phyloP scores from a whole-genome alignment of 2,797 vertebrate genomes.

The Hoplostethus atlanticus region DNA sequence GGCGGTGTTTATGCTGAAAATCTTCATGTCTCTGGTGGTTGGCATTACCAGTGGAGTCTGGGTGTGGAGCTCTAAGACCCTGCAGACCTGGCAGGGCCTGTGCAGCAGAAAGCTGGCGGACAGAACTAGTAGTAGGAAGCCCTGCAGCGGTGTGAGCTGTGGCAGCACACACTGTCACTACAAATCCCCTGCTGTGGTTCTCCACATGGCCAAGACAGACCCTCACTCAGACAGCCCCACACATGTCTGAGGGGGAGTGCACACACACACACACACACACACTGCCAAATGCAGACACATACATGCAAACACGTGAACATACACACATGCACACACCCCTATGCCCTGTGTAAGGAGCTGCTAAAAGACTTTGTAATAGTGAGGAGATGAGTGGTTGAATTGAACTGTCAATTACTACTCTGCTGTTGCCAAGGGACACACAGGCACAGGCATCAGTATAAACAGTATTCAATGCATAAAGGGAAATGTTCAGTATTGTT shows the following conservation, averaged over 20 bases:
- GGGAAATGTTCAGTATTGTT: slow-evolving; percentile 78
- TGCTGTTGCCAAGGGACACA: slow-evolving; percentile 70
- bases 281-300: slow-evolving; percentile 7
- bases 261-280: neutral
- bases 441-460: slow-evolving; percentile 62
- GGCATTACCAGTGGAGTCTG: slow-evolving; percentile 99
- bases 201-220: slow-evolving; percentile 96
- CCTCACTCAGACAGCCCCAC: slow-evolving; percentile 93
- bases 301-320: slow-evolving; percentile 6
- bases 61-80: slow-evolving; percentile 99
- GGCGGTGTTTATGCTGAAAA: slow-evolving; percentile 98
- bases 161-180: slow-evolving; percentile 92
- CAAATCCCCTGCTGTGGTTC: slow-evolving; percentile 92
- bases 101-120: slow-evolving; percentile 92
- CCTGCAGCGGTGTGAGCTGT: slow-evolving; percentile 89
- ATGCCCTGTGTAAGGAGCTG: slow-evolving; percentile 73
- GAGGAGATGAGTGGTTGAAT: slow-evolving; percentile 53
- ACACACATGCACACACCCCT: slow-evolving; percentile 19
- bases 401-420: slow-evolving; percentile 56
- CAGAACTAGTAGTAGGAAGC: slow-evolving; percentile 91
- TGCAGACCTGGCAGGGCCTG: slow-evolving; percentile 97
- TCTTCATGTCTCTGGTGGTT: slow-evolving; percentile 99
- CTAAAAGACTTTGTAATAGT: slow-evolving; percentile 62
- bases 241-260: slow-evolving; percentile 85
- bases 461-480: slow-evolving; percentile 77